Conservation (phyloP, 2,113 vertebrate genomes). For the Calidris pugnax region DNA sequence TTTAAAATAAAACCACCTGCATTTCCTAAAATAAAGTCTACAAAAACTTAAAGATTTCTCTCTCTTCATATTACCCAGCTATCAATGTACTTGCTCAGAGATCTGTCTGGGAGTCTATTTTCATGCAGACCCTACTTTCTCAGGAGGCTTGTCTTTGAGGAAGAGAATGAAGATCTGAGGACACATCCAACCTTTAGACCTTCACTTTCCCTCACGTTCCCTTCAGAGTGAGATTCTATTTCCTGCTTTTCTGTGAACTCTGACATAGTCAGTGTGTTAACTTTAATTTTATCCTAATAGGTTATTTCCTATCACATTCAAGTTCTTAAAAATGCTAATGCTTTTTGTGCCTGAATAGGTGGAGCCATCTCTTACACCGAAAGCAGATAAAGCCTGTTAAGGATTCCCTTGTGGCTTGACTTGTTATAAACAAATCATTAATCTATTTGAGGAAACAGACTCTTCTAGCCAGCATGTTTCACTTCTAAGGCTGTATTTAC, state of each 20-base stretch:
- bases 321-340: neutral
- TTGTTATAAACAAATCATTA: conserved; percentile 21
- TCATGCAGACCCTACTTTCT: neutral
- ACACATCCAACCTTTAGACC: neutral
- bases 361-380: neutral
- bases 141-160: neutral
- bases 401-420: neutral
- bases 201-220: neutral
- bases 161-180: neutral
- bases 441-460: neutral
- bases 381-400: neutral
- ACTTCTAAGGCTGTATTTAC: neutral
- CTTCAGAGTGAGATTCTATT: neutral
- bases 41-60: neutral
- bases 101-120: neutral
- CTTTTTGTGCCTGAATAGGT: neutral
- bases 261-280: neutral
- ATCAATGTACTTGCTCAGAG: neutral
- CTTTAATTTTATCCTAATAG: neutral
- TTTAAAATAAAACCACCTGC: neutral
- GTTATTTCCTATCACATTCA: neutral
- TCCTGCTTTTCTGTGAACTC: neutral
- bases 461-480: neutral
- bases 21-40: neutral
- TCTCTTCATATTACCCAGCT: neutral